These are phyloP conservation scores for Trichomycterus rosablanca DNA, from an alignment of 2,113 vertebrate genomes.

Conservation along the genomic window DNA sequence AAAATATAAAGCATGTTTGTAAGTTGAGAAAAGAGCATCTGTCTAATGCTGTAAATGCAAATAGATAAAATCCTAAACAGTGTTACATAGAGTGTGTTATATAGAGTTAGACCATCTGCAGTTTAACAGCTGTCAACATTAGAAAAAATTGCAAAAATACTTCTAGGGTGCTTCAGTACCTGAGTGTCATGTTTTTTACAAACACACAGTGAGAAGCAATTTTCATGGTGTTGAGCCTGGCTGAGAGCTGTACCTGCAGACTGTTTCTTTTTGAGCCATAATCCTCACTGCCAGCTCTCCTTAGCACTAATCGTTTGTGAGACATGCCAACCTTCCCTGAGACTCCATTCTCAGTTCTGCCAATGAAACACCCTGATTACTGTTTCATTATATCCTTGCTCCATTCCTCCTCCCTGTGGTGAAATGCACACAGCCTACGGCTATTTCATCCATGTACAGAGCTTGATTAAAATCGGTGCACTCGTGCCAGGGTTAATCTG, in stretches of 20 bases:
- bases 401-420: slow-evolving; percentile 12
- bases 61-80: too few relatives aligned
- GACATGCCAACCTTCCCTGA: slow-evolving; percentile 26
- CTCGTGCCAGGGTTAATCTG: slow-evolving; percentile 21
- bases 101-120: too few relatives aligned
- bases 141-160: too few relatives aligned
- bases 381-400: slow-evolving; percentile 28
- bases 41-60: too few relatives aligned
- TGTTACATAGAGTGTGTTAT: too few relatives aligned
- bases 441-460: slow-evolving; percentile 16
- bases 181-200: too few relatives aligned
- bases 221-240: slow-evolving; percentile 4
- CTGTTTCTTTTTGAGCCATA: not conserved
- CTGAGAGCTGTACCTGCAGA: slow-evolving; percentile 7
- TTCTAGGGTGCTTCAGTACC: too few relatives aligned
- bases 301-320: slow-evolving; percentile 37
- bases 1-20: too few relatives aligned
- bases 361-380: slow-evolving; percentile 27
- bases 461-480: slow-evolving; percentile 20
- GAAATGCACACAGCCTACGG: not conserved
- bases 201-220: slow-evolving; percentile 1
- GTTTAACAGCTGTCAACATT: too few relatives aligned
- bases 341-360: slow-evolving; percentile 18
- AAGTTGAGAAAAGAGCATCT: too few relatives aligned
- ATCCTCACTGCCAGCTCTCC: slow-evolving; percentile 27